Evolutionary conservation across 2,113 vertebrate species (phyloP), one percentile per base, ranked within the genome.

Genomic region (Nymphicus hollandicus): DNA sequence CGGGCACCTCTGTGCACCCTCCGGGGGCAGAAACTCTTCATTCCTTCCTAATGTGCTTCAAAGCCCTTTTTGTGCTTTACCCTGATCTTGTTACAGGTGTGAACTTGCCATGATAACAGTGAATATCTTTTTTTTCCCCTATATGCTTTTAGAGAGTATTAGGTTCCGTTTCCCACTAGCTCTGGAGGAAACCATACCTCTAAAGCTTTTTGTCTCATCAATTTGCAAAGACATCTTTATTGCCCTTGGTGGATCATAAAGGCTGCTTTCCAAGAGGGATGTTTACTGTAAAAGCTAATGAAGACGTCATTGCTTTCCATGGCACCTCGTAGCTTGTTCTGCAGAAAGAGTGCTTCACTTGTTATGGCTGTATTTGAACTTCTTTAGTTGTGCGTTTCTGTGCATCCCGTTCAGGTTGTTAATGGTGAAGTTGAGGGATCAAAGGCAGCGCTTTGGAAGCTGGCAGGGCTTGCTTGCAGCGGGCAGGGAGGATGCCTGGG

Each of bases 261-360:
- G 83, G 65, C 92, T 92, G 46, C 33, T 91, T 94, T 96, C 84
- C 53, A 73, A 58, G 88, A 78, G 81, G 74, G 47, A 80, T 85
- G 87, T 94, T 93, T 97, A 87, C 91, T 81, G 89, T 91, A 85
- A 94, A 89, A 95, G 55, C 88, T 96, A 95, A 97, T 95, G 88
- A 96, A 94, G 96, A 93, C 76, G 86, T 96, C 90, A 86, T 94
- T 93, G 94, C 88, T 95, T 94, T 86, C 83, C 0, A 0, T 95
- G 83, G 77, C 66, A 60, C 81, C 83, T 87, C 6, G 1, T 92
- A 86, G 68, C 74, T 95, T 84, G 86, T 60, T 88, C 84, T 88
- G 13, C 18, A 87, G 81, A 47, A 91, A 41, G 81, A 91, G 77
- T 86, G 77, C 86, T 82, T 91, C 87, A 93, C 78, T 96, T 35